These are phyloP conservation scores for Aegotheles bennettii DNA, from an alignment of 2,113 vertebrate species.

Conservation along the genomic window DNA sequence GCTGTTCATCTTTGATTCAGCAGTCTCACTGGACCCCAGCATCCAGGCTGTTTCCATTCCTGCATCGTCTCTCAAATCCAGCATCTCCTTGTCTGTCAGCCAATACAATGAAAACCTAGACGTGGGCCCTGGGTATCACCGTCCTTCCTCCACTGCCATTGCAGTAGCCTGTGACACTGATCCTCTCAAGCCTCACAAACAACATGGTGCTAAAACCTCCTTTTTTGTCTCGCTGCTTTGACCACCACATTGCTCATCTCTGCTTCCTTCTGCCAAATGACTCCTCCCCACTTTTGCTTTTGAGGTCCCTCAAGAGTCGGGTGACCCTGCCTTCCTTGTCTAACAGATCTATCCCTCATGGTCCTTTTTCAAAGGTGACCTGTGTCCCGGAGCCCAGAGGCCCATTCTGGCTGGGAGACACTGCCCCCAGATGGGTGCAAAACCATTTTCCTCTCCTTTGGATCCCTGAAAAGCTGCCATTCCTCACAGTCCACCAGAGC, in stretches of 20 bases:
- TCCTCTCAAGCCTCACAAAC: neutral
- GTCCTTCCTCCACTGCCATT: neutral
- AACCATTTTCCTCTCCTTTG: neutral
- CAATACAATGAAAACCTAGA: neutral
- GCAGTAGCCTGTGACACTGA: neutral
- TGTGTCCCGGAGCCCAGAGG: neutral
- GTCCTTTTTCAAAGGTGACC: neutral
- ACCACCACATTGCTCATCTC: neutral
- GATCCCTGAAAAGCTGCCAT: neutral
- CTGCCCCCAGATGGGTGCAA: neutral
- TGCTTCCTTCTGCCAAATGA: neutral
- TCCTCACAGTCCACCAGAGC: accelerated
- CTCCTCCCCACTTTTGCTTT: neutral
- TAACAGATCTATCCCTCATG: neutral
- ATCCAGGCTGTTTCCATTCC: neutral
- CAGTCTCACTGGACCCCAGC: neutral
- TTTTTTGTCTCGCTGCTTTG: neutral
- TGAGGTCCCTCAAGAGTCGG: neutral
- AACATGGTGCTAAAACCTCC: neutral
- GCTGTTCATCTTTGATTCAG: neutral
- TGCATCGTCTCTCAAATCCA: neutral
- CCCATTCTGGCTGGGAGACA: neutral
- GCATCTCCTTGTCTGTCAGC: neutral
- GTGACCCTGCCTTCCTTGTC: neutral
- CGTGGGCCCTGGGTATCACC: neutral